phyloP scores from a whole-genome alignment of 2,113 vertebrate species.

The Archilochus colubris region DNA sequence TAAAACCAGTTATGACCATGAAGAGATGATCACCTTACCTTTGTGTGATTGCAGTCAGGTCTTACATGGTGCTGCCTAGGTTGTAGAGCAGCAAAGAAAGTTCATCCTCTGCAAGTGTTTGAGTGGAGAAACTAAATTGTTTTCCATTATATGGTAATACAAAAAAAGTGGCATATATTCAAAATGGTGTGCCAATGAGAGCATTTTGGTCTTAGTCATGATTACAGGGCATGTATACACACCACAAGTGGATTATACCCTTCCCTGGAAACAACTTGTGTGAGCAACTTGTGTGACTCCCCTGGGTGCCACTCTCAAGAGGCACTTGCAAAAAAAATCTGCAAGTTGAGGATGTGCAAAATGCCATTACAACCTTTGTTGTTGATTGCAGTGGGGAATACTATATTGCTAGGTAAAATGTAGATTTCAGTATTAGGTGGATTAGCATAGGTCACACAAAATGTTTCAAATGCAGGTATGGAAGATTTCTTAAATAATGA shows the following conservation, averaged over 20 bases:
- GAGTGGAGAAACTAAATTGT: not conserved
- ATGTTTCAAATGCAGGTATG: not conserved
- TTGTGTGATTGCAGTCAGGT: not conserved
- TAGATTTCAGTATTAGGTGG: not conserved
- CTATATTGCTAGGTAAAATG: not conserved
- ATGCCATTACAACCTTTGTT: not conserved
- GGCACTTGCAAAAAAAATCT: not conserved
- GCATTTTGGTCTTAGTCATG: not conserved
- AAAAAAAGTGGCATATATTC: not conserved
- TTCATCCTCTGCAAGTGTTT: not conserved
- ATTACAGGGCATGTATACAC: not conserved
- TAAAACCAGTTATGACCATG: not conserved
- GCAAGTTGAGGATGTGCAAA: not conserved
- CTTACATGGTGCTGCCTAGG: not conserved
- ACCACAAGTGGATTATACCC: fast-evolving
- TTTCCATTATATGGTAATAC: not conserved
- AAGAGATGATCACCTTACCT: not conserved
- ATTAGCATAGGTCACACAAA: not conserved
- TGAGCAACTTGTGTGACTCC: not conserved
- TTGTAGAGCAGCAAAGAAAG: not conserved
- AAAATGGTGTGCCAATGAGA: not conserved
- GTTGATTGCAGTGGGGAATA: not conserved
- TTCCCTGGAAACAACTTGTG: not conserved
- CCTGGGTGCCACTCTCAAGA: not conserved
- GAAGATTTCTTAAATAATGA: not conserved